Evolutionary conservation across 2,888 invertebrate genomes (phyloP).

Genomic region (Orthonychiurus folsomi): DNA sequence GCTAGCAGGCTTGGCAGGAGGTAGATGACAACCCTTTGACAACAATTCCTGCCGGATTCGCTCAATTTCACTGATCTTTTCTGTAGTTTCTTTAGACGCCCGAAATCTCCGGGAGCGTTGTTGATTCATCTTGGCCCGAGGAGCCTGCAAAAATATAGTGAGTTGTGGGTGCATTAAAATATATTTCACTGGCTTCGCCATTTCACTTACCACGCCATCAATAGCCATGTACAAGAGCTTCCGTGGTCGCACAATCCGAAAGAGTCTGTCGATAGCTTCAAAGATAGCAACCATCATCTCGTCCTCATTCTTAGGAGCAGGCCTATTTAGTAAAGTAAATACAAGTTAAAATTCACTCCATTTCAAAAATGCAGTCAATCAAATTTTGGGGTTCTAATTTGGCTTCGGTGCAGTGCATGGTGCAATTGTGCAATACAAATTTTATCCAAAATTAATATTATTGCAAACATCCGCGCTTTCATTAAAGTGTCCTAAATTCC

Average conservation of each 20-base stretch:
- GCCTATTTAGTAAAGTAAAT: conserved; percentile 47
- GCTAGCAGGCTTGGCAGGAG: conserved; percentile 78
- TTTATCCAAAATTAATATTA: too few species aligned
- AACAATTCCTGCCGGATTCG: conserved; percentile 65
- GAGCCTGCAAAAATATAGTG: conserved; percentile 60
- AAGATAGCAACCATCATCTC: conserved; percentile 99
- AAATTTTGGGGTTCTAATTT: too few species aligned
- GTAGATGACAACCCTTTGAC: conserved; percentile 63
- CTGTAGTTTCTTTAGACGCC: conserved; percentile 86
- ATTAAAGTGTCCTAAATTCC: too few species aligned
- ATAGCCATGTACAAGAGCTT: conserved; percentile 98
- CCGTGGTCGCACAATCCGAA: conserved; percentile 83
- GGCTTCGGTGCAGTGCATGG: too few species aligned
- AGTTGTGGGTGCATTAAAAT: background rate
- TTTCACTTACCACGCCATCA: conserved; percentile 88
- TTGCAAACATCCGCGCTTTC: too few species aligned
- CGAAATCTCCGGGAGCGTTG: conserved; percentile 93
- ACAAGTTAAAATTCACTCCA: background rate
- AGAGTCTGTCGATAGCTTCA: conserved; percentile 92
- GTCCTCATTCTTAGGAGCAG: conserved; percentile 94
- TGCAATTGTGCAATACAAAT: too few species aligned
- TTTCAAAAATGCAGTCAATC: too few species aligned
- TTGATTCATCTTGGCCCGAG: conserved; percentile 99
- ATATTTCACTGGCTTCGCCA: too few species aligned
- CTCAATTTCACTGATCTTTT: conserved; percentile 77